Evolutionary conservation across 2,888 invertebrate genomes (phyloP).

Genomic region (Pomacea canaliculata): DNA sequence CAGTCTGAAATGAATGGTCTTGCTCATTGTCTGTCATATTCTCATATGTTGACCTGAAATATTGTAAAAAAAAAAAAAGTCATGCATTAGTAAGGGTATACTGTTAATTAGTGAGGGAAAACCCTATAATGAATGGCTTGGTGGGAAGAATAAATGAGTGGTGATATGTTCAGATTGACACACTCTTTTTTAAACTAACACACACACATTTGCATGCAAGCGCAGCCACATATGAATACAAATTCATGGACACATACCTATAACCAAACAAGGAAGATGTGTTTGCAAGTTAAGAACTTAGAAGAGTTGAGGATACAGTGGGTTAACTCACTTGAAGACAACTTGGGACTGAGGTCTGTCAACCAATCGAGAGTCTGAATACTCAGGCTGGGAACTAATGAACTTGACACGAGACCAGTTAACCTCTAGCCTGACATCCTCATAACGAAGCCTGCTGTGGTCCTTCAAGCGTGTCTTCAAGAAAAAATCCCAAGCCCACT

Average conservation of each 20-base stretch:
- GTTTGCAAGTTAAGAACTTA: too few species aligned
- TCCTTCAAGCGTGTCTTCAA: constrained; percentile 63
- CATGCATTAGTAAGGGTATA: too few species aligned
- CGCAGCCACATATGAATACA: too few species aligned
- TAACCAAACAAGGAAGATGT: too few species aligned
- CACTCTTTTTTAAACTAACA: too few species aligned
- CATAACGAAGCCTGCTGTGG: constrained; percentile 58
- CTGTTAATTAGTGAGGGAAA: too few species aligned
- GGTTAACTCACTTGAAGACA: constrained; percentile 44
- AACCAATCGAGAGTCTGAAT: constrained; percentile 44
- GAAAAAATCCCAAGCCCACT: constrained; percentile 68
- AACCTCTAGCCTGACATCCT: constrained; percentile 63
- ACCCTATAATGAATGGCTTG: too few species aligned
- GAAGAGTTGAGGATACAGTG: neutral
- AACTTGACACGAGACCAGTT: constrained; percentile 69
- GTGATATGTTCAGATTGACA: too few species aligned
- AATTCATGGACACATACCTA: too few species aligned
- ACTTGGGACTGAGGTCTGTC: constrained; percentile 52
- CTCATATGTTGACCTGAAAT: constrained; percentile 60
- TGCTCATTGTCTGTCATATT: constrained; percentile 64
- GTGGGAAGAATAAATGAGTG: too few species aligned
- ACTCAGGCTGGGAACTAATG: constrained; percentile 61
- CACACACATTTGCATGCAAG: too few species aligned
- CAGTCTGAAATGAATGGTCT: constrained; percentile 66
- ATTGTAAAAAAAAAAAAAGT: too few species aligned